Base-by-base conservation (phyloP, 1,140 invertebrate genomes). In the Aphelinus certus region DNA sequence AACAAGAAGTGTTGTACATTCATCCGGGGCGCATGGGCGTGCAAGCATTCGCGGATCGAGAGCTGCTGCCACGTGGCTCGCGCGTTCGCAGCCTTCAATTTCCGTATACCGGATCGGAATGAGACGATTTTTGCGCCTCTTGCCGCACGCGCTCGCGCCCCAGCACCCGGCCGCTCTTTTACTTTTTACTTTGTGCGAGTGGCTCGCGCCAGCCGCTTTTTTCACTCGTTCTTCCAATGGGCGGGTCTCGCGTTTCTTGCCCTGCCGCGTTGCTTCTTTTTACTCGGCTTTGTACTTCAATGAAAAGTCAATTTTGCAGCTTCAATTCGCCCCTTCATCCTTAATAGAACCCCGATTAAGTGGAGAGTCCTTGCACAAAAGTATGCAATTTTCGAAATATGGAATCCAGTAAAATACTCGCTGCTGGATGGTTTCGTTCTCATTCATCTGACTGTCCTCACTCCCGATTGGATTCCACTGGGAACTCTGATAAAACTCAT, bases 71-170 rank as follows among this genome's bases (percentile, higher is more conserved):
- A 71, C 71, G 71, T 64, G 71, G 56, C 71, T 51, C 51, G 48
- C 51, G 55, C 71, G 61, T 56, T 56, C 70, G 61, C 61, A 61
- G 70, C 70, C 70, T 71, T 71, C 70, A 71, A 71, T 71, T 71
- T 63, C 61, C 48, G 9, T 9, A 9, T 4, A 53, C 46, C 47
- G 58, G 56, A 70, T 70, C 68, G 53, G 47, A 47, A 45, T 4
- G 56, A 68, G 45, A 26, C 7, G n/a, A n/a, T n/a, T n/a, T 49
- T 64, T 53, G 51, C 51, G 4, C 9, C 9, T 6, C 9, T 53
- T 53, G 51, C 51, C 26, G 26, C 26, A 26, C 26, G 26, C 26
- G 26, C 26, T 26, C 26, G 26, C 26, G 26, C 26, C 26, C 26
- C 26, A 26, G 26, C 26, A 26, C 26, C 26, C 26, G 26, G 26